Percentiles rank a stretch among this genome's conserved stretches.
Conservation (phyloP, 2,113 vertebrate genomes). For the Pontoporia blainvillei region DNA sequence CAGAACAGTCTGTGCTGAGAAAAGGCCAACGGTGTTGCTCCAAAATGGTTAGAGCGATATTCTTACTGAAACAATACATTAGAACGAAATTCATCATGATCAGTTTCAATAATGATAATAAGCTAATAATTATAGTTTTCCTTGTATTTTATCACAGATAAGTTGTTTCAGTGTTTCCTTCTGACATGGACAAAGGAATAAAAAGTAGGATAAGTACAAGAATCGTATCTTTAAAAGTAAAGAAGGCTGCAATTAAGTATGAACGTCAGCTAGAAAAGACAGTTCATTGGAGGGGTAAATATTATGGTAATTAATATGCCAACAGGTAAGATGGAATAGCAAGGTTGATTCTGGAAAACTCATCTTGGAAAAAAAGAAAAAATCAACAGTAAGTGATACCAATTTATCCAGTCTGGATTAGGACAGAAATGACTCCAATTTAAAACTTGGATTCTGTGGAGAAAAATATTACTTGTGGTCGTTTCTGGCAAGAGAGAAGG, state of each 20-base stretch:
- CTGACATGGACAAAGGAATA: neutral
- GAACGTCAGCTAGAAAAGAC: neutral
- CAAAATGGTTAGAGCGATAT: neutral
- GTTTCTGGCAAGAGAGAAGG: neutral
- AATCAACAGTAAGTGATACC: neutral
- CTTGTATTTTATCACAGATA: neutral
- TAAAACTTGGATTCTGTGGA: neutral
- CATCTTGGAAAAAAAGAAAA: neutral
- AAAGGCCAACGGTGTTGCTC: neutral
- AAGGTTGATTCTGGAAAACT: neutral
- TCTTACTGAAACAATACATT: slow-evolving; percentile 8
- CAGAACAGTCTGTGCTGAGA: neutral
- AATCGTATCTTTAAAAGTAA: neutral
- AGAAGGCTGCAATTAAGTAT: neutral
- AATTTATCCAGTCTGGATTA: neutral
- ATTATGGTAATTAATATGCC: neutral
- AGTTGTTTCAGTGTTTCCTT: neutral
- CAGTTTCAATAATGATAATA: neutral
- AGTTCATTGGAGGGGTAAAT: neutral
- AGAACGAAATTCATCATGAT: neutral
- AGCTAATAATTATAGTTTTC: neutral
- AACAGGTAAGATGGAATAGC: neutral
- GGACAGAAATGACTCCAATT: neutral
- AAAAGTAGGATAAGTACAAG: neutral
- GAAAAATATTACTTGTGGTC: neutral